Percentiles rank a stretch among this genome's conserved stretches.
phyloP scores from a whole-genome alignment of 2,888 invertebrate genomes.

The Chirona hameri region DNA sequence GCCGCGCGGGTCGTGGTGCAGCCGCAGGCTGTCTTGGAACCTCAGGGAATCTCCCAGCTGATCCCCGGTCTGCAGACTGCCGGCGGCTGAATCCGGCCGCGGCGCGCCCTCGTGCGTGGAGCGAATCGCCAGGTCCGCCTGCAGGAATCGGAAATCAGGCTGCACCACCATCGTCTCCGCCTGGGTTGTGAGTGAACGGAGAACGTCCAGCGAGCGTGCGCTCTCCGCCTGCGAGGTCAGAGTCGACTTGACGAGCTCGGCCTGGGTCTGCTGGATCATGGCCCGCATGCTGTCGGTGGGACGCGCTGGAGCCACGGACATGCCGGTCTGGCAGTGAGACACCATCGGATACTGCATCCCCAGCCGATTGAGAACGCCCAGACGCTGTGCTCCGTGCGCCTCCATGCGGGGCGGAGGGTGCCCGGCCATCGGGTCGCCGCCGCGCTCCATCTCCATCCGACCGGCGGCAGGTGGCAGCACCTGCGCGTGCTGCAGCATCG shows the following conservation, averaged over 20 bases:
- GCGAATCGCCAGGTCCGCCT: slow-evolving; percentile 38
- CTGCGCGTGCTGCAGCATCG: slow-evolving; percentile 43
- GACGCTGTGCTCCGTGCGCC: not conserved
- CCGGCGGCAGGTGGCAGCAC: not conserved
- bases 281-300: slow-evolving; percentile 39
- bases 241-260: slow-evolving; percentile 40
- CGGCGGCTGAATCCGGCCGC: slow-evolving; percentile 51
- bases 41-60: slow-evolving; percentile 53
- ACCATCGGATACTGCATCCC: slow-evolving; percentile 3
- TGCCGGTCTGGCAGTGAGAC: not conserved
- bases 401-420: not conserved
- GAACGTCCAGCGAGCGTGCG: slow-evolving; percentile 60
- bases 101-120: slow-evolving; percentile 34
- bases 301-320: not conserved
- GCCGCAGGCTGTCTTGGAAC: slow-evolving; percentile 73
- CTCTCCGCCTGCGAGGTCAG: slow-evolving; percentile 82
- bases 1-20: slow-evolving; percentile 68
- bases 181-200: slow-evolving; percentile 35
- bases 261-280: slow-evolving; percentile 40
- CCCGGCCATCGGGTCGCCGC: not conserved
- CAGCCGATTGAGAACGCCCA: slow-evolving; percentile 24
- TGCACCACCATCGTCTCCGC: slow-evolving; percentile 41
- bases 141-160: slow-evolving; percentile 39
- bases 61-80: slow-evolving; percentile 55
- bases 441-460: slow-evolving; percentile 13